Conservation (phyloP, 2,888 invertebrate species). For the Drosophila robusta region DNA sequence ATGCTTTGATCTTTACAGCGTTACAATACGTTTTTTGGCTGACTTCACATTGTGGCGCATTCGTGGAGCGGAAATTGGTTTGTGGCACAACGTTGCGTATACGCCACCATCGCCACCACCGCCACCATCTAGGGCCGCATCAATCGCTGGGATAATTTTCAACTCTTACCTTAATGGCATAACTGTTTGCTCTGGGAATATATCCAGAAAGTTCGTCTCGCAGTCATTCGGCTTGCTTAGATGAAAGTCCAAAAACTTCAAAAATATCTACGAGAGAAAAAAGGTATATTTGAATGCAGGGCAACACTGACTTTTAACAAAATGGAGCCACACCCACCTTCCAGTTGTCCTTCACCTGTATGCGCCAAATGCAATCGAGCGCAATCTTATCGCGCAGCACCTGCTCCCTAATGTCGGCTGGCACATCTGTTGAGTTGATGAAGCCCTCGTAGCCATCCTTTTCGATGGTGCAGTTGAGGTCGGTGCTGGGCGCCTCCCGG, state of each 20-base stretch:
- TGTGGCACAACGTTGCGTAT: conserved; percentile 39
- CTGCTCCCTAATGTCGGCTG: conserved; percentile 86
- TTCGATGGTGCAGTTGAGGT: conserved; percentile 87
- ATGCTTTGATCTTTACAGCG: conserved; percentile 59
- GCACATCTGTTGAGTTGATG: conserved; percentile 87
- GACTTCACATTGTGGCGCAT: conserved; percentile 51
- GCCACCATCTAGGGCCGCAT: background rate
- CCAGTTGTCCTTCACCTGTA: conserved; percentile 88
- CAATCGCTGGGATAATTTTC: conserved; percentile 2
- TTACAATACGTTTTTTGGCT: conserved; percentile 43
- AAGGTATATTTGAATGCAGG: background rate
- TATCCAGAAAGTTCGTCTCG: conserved; percentile 90
- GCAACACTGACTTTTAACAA: too few relatives aligned
- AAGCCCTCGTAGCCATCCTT: conserved; percentile 86
- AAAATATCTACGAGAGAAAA: conserved; percentile 87
- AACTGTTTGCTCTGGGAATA: conserved; percentile 89
- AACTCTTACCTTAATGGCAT: conserved; percentile 86
- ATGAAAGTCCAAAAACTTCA: conserved; percentile 88
- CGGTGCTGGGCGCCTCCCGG: conserved; percentile 85
- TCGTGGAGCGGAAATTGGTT: conserved; percentile 70
- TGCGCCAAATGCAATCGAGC: conserved; percentile 91
- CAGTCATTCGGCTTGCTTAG: conserved; percentile 92
- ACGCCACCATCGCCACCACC: conserved; percentile 11
- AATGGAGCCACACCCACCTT: conserved; percentile 86
- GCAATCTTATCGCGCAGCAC: conserved; percentile 87